These are phyloP conservation scores for Leuciscus waleckii DNA, from an alignment of 2,797 vertebrate genomes.

Conservation along the genomic window DNA sequence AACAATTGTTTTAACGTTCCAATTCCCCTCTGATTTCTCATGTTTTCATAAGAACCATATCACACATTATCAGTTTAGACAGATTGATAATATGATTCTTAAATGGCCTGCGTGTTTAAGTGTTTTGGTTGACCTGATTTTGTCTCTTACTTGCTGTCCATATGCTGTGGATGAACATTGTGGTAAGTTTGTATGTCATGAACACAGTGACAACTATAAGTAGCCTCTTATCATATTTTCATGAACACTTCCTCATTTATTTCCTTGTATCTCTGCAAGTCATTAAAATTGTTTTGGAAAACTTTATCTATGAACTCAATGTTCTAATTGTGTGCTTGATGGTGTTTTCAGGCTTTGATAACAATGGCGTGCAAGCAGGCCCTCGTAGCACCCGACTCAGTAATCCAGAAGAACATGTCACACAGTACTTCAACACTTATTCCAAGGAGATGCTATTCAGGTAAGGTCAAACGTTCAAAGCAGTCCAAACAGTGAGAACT, in stretches of 20 bases:
- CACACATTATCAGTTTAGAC: neutral
- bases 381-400: slow-evolving; percentile 94
- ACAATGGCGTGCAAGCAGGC: slow-evolving; percentile 90
- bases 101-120: neutral
- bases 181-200: slow-evolving; percentile 84
- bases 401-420: slow-evolving; percentile 95
- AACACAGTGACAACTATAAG: neutral
- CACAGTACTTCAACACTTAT: slow-evolving; percentile 95
- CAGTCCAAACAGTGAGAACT: neutral
- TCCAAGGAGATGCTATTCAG: slow-evolving; percentile 98
- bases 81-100: neutral
- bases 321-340: slow-evolving; percentile 12
- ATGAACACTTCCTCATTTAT: neutral
- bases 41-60: neutral
- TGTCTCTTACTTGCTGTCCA: slow-evolving; percentile 82
- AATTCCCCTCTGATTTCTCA: neutral
- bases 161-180: slow-evolving; percentile 78
- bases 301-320: neutral
- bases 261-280: neutral
- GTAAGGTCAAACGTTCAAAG: slow-evolving; percentile 70
- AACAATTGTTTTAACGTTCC: neutral
- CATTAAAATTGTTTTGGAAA: neutral
- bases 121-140: slow-evolving; percentile 49
- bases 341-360: slow-evolving; percentile 88
- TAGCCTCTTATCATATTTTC: neutral